Evolutionary conservation across 1,140 invertebrate genomes (phyloP).

Genomic region (Hylyphantes graminicola): DNA sequence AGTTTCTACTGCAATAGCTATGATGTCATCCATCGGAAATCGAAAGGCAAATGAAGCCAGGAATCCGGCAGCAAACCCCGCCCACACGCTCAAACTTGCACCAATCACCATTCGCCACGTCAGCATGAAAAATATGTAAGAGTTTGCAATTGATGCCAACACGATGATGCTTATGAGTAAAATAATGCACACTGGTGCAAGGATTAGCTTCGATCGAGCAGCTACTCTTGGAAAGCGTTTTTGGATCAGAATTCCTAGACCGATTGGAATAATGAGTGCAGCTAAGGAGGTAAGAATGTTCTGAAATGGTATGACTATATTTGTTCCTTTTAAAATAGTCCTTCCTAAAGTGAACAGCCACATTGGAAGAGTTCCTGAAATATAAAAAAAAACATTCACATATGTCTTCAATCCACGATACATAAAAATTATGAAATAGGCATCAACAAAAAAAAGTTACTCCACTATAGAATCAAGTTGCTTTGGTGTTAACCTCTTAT

Average conservation of each 20-base stretch:
- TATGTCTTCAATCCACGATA: no score
- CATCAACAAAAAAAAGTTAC: no score
- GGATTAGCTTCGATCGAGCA: constrained; percentile 57
- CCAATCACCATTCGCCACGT: constrained; percentile 65
- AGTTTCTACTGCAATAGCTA: constrained; percentile 71
- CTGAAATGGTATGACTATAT: constrained; percentile 67
- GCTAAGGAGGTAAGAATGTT: constrained; percentile 68
- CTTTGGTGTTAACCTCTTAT: no score
- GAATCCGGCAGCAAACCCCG: constrained; percentile 70
- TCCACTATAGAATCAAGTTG: no score
- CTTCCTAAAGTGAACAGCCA: constrained; percentile 71
- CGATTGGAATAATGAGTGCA: constrained; percentile 68
- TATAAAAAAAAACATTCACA: neutral
- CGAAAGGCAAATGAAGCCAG: constrained; percentile 37
- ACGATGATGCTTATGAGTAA: constrained; percentile 29
- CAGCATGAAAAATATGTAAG: constrained; percentile 70
- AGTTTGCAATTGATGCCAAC: constrained; percentile 69
- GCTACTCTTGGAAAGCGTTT: constrained; percentile 62
- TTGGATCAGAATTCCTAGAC: constrained; percentile 67
- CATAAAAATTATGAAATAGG: no score
- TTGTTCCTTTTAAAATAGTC: constrained; percentile 60
- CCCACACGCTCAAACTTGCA: constrained; percentile 70
- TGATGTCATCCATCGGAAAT: constrained; percentile 64
- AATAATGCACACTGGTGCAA: constrained; percentile 66
- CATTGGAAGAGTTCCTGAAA: constrained; percentile 71